phyloP scores from a whole-genome alignment of 2,113 vertebrate species.

The Dasyurus viverrinus region DNA sequence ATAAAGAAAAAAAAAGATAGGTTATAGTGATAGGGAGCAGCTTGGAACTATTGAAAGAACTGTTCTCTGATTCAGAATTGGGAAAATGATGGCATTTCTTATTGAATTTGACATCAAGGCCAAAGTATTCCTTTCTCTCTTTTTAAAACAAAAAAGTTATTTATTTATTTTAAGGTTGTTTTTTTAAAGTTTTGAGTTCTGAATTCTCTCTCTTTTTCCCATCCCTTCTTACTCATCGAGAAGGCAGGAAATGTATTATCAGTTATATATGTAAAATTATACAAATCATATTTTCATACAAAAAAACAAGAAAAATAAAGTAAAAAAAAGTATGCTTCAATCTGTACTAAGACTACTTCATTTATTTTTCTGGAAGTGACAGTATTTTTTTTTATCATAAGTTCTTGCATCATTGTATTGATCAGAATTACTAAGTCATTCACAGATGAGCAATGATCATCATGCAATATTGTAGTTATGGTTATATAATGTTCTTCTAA shows the following conservation, averaged over 20 bases:
- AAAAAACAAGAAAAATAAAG: background rate
- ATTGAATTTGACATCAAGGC: background rate
- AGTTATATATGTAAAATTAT: background rate
- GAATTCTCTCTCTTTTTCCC: background rate
- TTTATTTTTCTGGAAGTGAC: background rate
- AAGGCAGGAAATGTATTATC: background rate
- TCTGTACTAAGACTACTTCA: background rate
- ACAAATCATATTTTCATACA: background rate
- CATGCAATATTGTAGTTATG: background rate
- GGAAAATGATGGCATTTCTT: background rate
- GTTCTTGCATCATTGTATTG: background rate
- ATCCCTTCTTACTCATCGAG: background rate
- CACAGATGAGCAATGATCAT: background rate
- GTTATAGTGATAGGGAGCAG: background rate
- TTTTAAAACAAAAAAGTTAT: background rate
- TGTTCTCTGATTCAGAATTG: background rate
- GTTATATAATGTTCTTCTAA: background rate
- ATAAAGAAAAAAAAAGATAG: background rate
- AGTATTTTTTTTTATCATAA: background rate
- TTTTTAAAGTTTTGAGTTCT: background rate
- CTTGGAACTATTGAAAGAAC: background rate
- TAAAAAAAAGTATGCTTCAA: background rate
- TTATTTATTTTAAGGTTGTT: background rate
- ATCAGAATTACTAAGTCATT: background rate
- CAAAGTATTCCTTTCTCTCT: background rate